These are phyloP conservation scores for Neotoma lepida DNA, from an alignment of 2,113 vertebrate species.

Conservation along the genomic window DNA sequence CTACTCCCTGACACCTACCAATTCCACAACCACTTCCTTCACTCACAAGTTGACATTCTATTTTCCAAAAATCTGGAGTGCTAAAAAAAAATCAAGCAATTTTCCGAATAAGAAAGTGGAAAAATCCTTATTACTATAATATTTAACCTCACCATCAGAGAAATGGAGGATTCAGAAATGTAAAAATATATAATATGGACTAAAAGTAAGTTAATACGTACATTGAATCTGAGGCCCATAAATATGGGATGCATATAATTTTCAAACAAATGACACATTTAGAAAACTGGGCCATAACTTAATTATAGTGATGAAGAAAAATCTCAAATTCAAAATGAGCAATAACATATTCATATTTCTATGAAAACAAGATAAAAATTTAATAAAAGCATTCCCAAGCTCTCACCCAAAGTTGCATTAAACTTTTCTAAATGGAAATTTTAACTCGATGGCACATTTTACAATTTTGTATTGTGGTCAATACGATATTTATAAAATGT, in stretches of 20 bases:
- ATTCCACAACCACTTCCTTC: background rate
- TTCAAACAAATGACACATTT: constrained; percentile 10
- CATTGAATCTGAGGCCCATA: background rate
- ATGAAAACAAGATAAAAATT: background rate
- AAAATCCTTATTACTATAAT: background rate
- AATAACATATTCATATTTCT: constrained; percentile 10
- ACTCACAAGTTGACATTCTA: background rate
- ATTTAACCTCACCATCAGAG: background rate
- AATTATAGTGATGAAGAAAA: background rate
- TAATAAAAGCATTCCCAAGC: background rate
- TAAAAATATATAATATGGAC: constrained; percentile 1
- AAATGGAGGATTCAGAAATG: background rate
- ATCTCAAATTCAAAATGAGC: background rate
- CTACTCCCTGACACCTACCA: background rate
- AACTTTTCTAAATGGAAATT: background rate
- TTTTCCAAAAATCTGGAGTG: background rate
- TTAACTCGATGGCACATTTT: background rate
- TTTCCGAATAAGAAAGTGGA: background rate
- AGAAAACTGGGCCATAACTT: background rate
- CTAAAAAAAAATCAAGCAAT: background rate
- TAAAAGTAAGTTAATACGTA: background rate
- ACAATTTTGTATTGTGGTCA: background rate
- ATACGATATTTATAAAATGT: background rate
- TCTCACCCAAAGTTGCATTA: background rate
- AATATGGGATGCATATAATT: constrained; percentile 1